These are phyloP conservation scores for Poeciliopsis paucimaculata DNA, from an alignment of 2,797 vertebrate species.

Conservation along the genomic window DNA sequence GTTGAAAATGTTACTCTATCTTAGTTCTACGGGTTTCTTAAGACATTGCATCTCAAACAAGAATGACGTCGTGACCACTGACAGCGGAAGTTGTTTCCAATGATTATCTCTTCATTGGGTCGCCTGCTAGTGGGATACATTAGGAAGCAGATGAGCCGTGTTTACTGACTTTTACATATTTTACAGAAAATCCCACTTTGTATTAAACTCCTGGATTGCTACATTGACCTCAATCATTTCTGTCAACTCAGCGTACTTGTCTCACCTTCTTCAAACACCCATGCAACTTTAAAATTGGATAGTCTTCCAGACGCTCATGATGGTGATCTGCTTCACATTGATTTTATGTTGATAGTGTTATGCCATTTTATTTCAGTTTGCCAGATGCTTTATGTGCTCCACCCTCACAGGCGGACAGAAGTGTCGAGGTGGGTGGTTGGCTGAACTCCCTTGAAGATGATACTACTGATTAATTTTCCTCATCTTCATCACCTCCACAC, in stretches of 20 bases:
- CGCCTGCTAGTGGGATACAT: too few relatives aligned
- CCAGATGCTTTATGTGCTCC: constrained; percentile 42
- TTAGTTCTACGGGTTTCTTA: not conserved
- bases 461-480: constrained; percentile 76
- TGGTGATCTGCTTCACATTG: not conserved
- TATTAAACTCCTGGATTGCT: not conserved
- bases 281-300: not conserved
- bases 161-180: not conserved
- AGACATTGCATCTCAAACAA: not conserved
- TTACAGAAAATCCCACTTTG: not conserved
- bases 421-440: constrained; percentile 75
- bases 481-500: constrained; percentile 46
- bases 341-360: not conserved
- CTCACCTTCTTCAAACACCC: not conserved
- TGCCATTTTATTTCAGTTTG: constrained; percentile 39
- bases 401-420: constrained; percentile 73
- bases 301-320: not conserved
- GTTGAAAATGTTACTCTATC: not conserved
- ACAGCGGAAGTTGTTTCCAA: not conserved
- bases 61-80: not conserved
- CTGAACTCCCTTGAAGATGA: constrained; percentile 71
- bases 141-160: not conserved
- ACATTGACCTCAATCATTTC: not conserved
- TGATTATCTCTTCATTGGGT: not conserved
- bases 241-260: not conserved